Base-by-base conservation (phyloP, 2,797 vertebrate species). In the Antennarius maculatus region DNA sequence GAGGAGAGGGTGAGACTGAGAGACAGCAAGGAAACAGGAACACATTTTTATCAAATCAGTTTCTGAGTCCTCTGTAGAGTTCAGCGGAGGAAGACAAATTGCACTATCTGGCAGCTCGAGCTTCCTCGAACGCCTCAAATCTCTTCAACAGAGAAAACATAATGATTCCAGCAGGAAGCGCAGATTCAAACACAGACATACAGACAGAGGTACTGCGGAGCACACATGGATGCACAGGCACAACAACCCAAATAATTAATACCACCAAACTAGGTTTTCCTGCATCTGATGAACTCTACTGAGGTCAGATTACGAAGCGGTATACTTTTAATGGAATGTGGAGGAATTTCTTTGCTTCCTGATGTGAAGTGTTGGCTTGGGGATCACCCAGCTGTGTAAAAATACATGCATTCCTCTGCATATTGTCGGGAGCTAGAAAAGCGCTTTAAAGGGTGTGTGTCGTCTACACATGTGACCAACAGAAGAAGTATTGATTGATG, bases 41-140 rank as follows among this genome's bases (percentile, higher is more conserved):
- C 66, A 74, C 75, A 80, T 61, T 71, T 77, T 68, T 80, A 80
- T 83, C 54, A 66, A 78, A 80, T 89, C 62, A 75, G 76, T 70
- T 14, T 69, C 69, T 34, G 43, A 73, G 54, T 41, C 31, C 61
- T 73, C 59, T 57, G 66, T 0, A 7, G 60, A 73, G 74, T 58
- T 80, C 69, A 71, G 54, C 47, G 61, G 41, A 71, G 48, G 66
- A 73, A 77, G 75, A 81, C 74, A 50, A 81, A 85, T 45, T 62
- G 53, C 48, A 28, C 34, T 49, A 59, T 80, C 55, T 82, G 83
- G 65, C 79, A 75, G 48, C 43, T 27, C 18, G 45, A n/a, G 49
- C 59, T 68, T 69, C 65, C 71, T 67, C 10, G 42, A 56, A 2
- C 46, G 16, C 37, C 46, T 73, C 57, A 80, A 79, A 76, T 67